Conservation (phyloP, 2,888 invertebrate species). For the Erebia aethiops region DNA sequence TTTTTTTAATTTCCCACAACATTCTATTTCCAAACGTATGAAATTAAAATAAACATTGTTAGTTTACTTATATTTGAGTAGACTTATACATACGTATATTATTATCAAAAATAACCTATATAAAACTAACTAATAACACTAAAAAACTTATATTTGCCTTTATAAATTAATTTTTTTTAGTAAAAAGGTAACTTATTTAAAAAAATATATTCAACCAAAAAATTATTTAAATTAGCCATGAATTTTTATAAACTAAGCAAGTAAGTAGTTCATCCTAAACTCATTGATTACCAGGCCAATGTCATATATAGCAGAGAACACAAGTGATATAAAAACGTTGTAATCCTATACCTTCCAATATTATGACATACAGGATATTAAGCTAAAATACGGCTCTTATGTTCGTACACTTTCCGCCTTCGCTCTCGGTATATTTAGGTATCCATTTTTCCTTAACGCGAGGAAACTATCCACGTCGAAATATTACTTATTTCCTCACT, state of each 20-base stretch:
- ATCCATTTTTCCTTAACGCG: constrained; percentile 41
- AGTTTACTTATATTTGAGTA: too few relatives aligned
- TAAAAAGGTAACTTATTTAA: too few relatives aligned
- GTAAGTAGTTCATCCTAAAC: neutral
- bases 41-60: too few relatives aligned
- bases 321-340: neutral
- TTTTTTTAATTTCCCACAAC: too few relatives aligned
- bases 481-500: constrained; percentile 41
- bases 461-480: constrained; percentile 37
- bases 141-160: too few relatives aligned
- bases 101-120: too few relatives aligned
- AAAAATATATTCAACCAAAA: too few relatives aligned
- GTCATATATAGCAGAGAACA: neutral
- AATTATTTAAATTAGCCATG: too few relatives aligned
- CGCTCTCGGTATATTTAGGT: constrained; percentile 26
- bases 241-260: neutral
- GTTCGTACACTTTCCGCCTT: constrained; percentile 17
- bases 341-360: constrained; percentile 5
- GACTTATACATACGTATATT: too few relatives aligned
- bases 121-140: too few relatives aligned
- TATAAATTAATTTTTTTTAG: too few relatives aligned
- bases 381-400: constrained; percentile 13
- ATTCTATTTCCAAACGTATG: too few relatives aligned
- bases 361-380: constrained; percentile 6
- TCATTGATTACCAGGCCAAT: neutral